Conservation (phyloP, 2,113 vertebrate species). For the Nyctibius bracteatus region DNA sequence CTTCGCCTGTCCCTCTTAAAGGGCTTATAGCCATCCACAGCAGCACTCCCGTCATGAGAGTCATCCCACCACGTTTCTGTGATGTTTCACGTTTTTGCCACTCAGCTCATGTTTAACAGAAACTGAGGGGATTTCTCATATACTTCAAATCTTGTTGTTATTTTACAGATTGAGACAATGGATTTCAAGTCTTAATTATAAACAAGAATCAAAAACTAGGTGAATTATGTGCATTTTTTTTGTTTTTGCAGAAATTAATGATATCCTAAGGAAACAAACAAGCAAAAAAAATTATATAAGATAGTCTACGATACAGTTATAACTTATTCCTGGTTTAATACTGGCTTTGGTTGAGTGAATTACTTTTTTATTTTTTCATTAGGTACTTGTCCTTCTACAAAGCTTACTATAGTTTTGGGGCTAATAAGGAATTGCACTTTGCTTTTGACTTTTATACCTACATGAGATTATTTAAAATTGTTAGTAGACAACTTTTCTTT, state of each 20-base stretch:
- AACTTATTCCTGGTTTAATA: background rate
- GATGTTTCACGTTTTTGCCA: too few relatives aligned
- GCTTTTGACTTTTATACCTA: background rate
- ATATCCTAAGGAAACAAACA: background rate
- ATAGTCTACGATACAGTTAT: background rate
- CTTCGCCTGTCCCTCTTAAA: too few relatives aligned
- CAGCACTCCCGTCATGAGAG: too few relatives aligned
- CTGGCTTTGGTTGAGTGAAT: background rate
- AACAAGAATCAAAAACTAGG: background rate
- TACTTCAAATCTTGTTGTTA: background rate
- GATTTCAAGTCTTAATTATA: background rate
- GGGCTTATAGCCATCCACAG: too few relatives aligned
- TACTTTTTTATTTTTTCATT: background rate
- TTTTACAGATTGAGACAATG: background rate
- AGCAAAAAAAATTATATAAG: background rate
- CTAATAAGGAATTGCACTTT: background rate
- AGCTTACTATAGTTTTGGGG: background rate
- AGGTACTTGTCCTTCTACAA: background rate
- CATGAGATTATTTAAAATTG: background rate
- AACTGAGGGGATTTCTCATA: background rate
- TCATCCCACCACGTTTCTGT: too few relatives aligned
- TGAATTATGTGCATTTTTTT: background rate
- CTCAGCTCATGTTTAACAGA: background rate
- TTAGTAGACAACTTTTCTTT: background rate
- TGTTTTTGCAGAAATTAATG: background rate